Evolutionary conservation across 2,113 vertebrate species (phyloP), one percentile per base, ranked within the genome.

Genomic region (Psilopogon haemacephalus): DNA sequence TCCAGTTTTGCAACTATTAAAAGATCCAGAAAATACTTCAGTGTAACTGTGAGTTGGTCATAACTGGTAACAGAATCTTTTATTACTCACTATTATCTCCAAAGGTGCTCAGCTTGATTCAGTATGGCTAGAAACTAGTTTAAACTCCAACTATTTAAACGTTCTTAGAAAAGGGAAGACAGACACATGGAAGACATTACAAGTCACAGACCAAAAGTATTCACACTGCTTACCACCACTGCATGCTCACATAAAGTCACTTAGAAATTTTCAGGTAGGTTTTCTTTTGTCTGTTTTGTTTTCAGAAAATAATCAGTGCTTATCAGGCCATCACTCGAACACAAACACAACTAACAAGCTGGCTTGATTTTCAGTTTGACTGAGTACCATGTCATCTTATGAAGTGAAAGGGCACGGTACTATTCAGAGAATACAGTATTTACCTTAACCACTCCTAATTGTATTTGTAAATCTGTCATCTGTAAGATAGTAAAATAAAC

Each of bases 311-410:
- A 27, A 56, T 42, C 44, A 86, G 12, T 28, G 42, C 12, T 78
- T 80, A 73, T 50, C 5, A 0, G 28, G n/a, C 21, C 14, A 48
- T 38, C 50, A 71, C 13, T 5, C 26, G n/a, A 71, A 71, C 7
- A 33, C 52, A 56, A 88, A 88, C 6, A 70, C 4, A 70, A 54
- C 58, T 55, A 5, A 85, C 28, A 80, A 89, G 93, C 16, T 54
- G 83, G 28, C 11, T 40, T 65, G 18, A 26, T 52, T 33, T 33
- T 73, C 30, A 70, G 14, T 63, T 40, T 73, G 30, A 76, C 20
- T 1, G 0, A 88, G 23, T 28, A 92, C 60, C 0, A 0, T 2
- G 5, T 52, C 46, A 56, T 33, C 33, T 65, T 83, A 42, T 18
- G 11, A 32, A 54, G 17, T 28, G 17, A 42, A 84, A 86, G 46